Conservation (phyloP, 1,140 invertebrate species). For the Heliconius himera region DNA sequence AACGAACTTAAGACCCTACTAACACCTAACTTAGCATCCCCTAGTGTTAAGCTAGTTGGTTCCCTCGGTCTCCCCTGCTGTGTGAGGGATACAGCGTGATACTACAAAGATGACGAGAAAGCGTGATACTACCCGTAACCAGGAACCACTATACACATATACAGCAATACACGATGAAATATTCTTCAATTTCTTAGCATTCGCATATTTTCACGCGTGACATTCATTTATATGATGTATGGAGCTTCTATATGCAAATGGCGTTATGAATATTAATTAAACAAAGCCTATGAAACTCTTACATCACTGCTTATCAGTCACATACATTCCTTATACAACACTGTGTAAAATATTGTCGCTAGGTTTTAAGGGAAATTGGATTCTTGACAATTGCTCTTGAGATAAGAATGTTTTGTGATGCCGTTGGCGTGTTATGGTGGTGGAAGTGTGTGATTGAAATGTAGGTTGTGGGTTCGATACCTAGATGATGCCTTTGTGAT, state of each 20-base stretch:
- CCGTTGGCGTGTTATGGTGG: not conserved
- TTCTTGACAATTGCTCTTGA: slow-evolving; percentile 1
- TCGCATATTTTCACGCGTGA: slow-evolving; percentile 59
- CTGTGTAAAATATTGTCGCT: slow-evolving; percentile 15
- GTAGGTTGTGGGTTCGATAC: not conserved
- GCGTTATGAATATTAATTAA: slow-evolving; percentile 74
- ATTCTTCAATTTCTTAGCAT: slow-evolving; percentile 41
- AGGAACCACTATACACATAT: not conserved
- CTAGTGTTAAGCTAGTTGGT: too few relatives aligned
- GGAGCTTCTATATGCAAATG: slow-evolving; percentile 70
- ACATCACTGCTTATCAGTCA: slow-evolving; percentile 39
- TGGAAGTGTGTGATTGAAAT: not conserved
- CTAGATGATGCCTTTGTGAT: too few relatives aligned
- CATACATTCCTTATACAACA: slow-evolving; percentile 18
- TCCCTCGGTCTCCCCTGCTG: too few relatives aligned
- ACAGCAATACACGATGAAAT: slow-evolving; percentile 4
- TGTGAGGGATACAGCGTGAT: too few relatives aligned
- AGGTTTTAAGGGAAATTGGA: slow-evolving; percentile 15
- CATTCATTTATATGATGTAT: slow-evolving; percentile 61
- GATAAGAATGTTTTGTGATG: not conserved
- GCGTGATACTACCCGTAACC: too few relatives aligned
- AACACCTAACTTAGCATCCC: too few relatives aligned
- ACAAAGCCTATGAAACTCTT: slow-evolving; percentile 60
- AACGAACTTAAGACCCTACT: too few relatives aligned
- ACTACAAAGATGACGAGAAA: not conserved